Conservation (phyloP, 1,140 invertebrate species). For the Dreissena rostriformis region DNA sequence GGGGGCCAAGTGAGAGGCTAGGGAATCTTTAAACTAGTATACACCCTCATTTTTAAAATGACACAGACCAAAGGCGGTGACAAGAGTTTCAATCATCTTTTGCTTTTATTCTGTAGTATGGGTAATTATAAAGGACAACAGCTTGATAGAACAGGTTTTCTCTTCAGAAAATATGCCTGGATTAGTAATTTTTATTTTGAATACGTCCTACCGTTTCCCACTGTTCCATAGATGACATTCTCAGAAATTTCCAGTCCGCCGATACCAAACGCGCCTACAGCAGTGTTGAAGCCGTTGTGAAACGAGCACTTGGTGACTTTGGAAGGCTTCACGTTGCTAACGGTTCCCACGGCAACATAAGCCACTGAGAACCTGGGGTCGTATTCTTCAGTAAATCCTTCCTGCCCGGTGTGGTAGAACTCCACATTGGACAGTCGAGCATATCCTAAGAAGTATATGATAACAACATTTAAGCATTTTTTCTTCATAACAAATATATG, state of each 20-base stretch:
- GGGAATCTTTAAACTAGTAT: too few relatives aligned
- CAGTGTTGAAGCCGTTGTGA: constrained; percentile 71
- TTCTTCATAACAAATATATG: too few relatives aligned
- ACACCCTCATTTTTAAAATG: too few relatives aligned
- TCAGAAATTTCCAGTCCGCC: constrained; percentile 58
- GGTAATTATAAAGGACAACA: too few relatives aligned
- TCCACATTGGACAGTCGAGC: constrained; percentile 70
- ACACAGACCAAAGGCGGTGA: too few relatives aligned
- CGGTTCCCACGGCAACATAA: constrained; percentile 63
- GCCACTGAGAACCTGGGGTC: constrained; percentile 75
- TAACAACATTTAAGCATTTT: too few relatives aligned
- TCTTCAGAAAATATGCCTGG: too few relatives aligned
- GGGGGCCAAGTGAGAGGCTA: too few relatives aligned
- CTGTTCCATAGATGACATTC: constrained; percentile 68
- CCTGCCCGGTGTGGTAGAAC: constrained; percentile 74
- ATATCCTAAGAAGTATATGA: constrained; percentile 64
- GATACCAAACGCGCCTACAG: constrained; percentile 71
- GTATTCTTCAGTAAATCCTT: constrained; percentile 66
- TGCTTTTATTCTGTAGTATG: too few relatives aligned
- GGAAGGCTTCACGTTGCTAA: constrained; percentile 49
- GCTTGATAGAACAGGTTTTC: too few relatives aligned
- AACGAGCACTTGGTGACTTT: constrained; percentile 69
- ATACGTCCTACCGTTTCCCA: constrained; percentile 49
- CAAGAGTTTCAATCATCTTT: too few relatives aligned
- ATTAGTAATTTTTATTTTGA: too few relatives aligned